These are phyloP conservation scores for Eledona agricola DNA, from an alignment of 2,888 invertebrate species.

Conservation along the genomic window DNA sequence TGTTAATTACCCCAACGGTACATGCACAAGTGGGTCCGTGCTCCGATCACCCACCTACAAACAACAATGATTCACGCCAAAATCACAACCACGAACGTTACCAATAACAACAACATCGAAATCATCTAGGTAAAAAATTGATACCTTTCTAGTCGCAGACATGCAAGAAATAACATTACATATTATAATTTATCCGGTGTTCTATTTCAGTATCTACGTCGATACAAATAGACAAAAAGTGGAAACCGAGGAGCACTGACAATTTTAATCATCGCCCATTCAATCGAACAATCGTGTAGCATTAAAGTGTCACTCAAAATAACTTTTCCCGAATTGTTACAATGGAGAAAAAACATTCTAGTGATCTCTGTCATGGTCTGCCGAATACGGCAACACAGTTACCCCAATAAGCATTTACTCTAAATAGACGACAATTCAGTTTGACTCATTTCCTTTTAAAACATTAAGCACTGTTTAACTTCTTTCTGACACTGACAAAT, in stretches of 20 bases:
- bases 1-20: conserved; percentile 43
- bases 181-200: conserved; percentile 1
- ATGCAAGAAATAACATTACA: neutral
- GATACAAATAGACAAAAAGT: no score
- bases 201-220: conserved; percentile 3
- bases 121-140: no score
- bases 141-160: no score
- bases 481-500: conserved; percentile 15
- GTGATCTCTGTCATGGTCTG: conserved; percentile 8
- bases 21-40: conserved; percentile 33
- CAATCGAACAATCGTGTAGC: no score
- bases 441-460: conserved; percentile 5
- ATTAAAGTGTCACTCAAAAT: conserved; percentile 11
- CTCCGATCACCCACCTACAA: conserved; percentile 31
- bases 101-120: no score
- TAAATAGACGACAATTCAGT: conserved; percentile 1
- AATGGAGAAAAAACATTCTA: conserved; percentile 2
- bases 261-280: no score
- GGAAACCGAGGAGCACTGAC: no score
- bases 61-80: conserved; percentile 29
- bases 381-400: conserved; percentile 6
- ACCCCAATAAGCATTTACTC: conserved; percentile 8
- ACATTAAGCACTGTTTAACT: conserved; percentile 4
- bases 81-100: no score
- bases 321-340: conserved; percentile 14